Evolutionary conservation across 2,113 vertebrate species (phyloP).

Genomic region (Anthoscopus minutus): DNA sequence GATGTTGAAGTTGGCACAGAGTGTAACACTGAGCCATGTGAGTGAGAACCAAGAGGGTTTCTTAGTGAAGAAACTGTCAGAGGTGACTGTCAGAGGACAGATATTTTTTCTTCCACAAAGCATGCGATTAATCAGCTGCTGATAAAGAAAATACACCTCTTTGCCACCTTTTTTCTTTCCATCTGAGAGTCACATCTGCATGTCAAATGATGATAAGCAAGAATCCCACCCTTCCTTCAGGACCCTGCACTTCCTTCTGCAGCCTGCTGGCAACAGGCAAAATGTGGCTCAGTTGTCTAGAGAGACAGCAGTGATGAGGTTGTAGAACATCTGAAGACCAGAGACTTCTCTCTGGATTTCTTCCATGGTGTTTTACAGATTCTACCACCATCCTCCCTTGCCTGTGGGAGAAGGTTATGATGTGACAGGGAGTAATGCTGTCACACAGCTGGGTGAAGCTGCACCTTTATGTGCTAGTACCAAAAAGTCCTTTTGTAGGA

Average conservation of each 20-base stretch:
- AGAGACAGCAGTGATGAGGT: neutral
- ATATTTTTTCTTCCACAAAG: neutral
- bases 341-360: neutral
- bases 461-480: neutral
- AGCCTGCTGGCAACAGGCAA: neutral
- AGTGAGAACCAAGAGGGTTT: neutral
- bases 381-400: neutral
- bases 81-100: neutral
- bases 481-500: neutral
- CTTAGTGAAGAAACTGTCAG: neutral
- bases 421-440: neutral
- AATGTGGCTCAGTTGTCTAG: neutral
- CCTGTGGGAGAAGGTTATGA: neutral
- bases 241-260: neutral
- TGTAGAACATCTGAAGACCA: neutral
- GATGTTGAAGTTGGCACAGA: neutral
- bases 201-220: neutral
- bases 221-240: neutral
- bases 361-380: neutral
- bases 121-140: neutral
- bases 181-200: neutral
- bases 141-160: neutral
- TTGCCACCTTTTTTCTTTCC: neutral
- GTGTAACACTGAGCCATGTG: neutral
- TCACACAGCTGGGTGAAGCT: neutral